Evolutionary conservation across 2,113 vertebrate species (phyloP), one percentile per base, ranked within the genome.

Genomic region (Gulo gulo): DNA sequence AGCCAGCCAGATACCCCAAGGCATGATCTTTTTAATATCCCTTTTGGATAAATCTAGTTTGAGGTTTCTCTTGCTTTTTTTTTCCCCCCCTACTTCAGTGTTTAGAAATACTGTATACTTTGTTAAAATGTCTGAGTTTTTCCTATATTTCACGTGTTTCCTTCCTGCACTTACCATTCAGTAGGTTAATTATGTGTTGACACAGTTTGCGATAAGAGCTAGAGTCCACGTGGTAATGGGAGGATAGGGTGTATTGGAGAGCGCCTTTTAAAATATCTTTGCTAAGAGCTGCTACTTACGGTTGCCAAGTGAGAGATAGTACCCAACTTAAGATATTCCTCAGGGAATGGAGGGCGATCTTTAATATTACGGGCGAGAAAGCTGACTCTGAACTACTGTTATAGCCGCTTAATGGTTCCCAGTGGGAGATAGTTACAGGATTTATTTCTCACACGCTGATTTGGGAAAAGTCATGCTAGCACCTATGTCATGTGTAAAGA

Each of bases 341-440:
- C n/a, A 16, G 96, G 97, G 97, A 96, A 61, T 57, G 6, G 39
- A 97, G 45, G 88, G 94, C 94, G 95, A 97, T 96, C 91, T 97
- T 97, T 97, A 97, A 87, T 94, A 98, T 97, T 95, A 95, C 61
- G 93, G 57, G 88, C 1, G 0, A 98, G 96, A 97, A 97, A 93
- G 88, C 97, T 98, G 98, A 98, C 93, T 98, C 97, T 98, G 97
- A 98, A 97, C 95, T 92, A 95, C 91, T 57, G 91, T 97, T 97
- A 96, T 29, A 98, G 94, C 85, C 92, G 24, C 94, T 96, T 98
- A 98, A 98, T 98, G 88, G 91, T 97, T 97, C 97, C 97, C 97
- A 98, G 95, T 91, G 97, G 97, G 97, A 98, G 65, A 91, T 88
- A 98, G 88, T 93, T 97, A 95, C 42, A 95, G 94, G 94, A 97